phyloP scores from a whole-genome alignment of 2,797 vertebrate genomes.

The Brachyrhaphis roseni region DNA sequence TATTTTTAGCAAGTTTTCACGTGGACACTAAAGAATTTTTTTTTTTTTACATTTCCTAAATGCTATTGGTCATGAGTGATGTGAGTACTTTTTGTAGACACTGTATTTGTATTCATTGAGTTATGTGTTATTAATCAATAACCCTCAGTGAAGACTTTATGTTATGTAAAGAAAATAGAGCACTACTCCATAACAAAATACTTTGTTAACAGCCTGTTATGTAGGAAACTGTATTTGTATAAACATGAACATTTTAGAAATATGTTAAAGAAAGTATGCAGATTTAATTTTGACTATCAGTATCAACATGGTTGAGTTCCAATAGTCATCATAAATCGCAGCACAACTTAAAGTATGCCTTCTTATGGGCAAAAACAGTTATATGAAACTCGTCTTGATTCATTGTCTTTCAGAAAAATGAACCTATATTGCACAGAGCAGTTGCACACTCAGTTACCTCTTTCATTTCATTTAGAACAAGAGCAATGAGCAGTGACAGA shows the following conservation, averaged over 20 bases:
- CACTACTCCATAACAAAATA: not conserved
- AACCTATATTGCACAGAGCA: not conserved
- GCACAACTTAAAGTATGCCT: not conserved
- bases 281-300: not conserved
- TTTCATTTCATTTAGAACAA: constrained; percentile 6
- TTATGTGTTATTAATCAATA: not conserved
- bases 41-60: no score
- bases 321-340: not conserved
- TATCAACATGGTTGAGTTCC: not conserved
- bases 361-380: not conserved
- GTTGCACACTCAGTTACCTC: constrained; percentile 5
- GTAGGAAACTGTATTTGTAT: not conserved
- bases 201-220: not conserved
- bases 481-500: constrained; percentile 2
- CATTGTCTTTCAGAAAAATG: constrained; percentile 2
- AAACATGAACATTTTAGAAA: not conserved
- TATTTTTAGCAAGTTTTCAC: no score
- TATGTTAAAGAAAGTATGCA: not conserved
- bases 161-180: not conserved
- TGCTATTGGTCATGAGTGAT: no score
- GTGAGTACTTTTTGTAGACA: not conserved
- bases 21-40: no score
- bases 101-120: not conserved
- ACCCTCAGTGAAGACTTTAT: not conserved
- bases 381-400: not conserved